These are phyloP conservation scores for Corythoichthys intestinalis DNA, from an alignment of 2,113 vertebrate species.

Conservation along the genomic window DNA sequence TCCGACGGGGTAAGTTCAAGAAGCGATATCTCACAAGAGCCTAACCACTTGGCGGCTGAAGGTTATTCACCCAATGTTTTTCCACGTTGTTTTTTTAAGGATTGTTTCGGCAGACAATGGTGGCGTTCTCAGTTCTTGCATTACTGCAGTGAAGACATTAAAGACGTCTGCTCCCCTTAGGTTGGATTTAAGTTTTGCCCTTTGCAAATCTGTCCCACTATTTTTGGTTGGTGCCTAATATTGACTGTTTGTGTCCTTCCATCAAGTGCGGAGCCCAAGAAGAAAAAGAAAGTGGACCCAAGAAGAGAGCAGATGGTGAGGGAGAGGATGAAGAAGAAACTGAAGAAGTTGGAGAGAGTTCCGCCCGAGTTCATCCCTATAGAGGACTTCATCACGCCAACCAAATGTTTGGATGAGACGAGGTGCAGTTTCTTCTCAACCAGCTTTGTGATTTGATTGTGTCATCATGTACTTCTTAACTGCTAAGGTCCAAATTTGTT, in stretches of 20 bases:
- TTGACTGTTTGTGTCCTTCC: constrained; percentile 13
- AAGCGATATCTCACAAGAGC: neutral
- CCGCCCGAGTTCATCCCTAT: constrained; percentile 88
- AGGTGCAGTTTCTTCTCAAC: constrained; percentile 65
- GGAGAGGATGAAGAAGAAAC: constrained; percentile 86
- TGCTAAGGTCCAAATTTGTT: constrained; percentile 2
- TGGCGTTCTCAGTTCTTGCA: constrained; percentile 71
- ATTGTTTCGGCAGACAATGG: constrained; percentile 46
- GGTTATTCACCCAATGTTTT: constrained; percentile 16
- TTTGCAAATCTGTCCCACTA: neutral
- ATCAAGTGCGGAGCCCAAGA: constrained; percentile 88
- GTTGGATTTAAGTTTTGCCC: constrained; percentile 57
- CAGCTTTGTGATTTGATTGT: neutral
- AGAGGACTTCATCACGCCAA: constrained; percentile 81
- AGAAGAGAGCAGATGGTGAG: constrained; percentile 76
- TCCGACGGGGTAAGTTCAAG: constrained; percentile 47
- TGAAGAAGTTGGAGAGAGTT: constrained; percentile 84
- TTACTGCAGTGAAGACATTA: constrained; percentile 71
- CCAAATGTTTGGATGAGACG: constrained; percentile 74
- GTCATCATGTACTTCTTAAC: neutral
- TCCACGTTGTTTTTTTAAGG: constrained; percentile 50
- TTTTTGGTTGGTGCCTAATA: neutral
- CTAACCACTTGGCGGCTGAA: constrained; percentile 19
- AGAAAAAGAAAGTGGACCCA: constrained; percentile 90
- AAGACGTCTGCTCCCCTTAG: constrained; percentile 78